Evolutionary conservation across 2,113 vertebrate genomes (phyloP).

Genomic region (Pterophyllum scalare): DNA sequence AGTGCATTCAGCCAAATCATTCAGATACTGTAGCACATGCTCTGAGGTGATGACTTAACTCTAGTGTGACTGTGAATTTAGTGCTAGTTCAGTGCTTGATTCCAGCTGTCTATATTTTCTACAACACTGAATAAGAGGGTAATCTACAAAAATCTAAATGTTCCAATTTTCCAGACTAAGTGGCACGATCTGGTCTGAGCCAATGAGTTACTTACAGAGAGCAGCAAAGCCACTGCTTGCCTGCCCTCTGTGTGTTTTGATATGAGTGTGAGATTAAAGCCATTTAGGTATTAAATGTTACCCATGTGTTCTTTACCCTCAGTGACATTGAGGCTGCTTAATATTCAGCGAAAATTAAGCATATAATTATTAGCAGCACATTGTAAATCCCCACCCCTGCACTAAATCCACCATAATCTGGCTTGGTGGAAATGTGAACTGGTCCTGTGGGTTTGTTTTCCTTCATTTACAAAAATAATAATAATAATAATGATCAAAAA

Average conservation of each 20-base stretch:
- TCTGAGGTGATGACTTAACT: background rate
- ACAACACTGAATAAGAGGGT: background rate
- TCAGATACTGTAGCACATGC: background rate
- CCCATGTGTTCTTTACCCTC: conserved; percentile 42
- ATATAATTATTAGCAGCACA: conserved; percentile 75
- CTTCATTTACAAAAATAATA: background rate
- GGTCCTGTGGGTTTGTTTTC: conserved; percentile 51
- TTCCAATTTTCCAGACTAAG: conserved; percentile 5
- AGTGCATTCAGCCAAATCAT: background rate
- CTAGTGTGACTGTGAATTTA: background rate
- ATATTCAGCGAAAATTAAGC: conserved; percentile 75
- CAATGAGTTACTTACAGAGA: background rate
- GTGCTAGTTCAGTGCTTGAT: background rate
- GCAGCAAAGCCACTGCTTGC: conserved; percentile 3
- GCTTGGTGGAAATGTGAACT: conserved; percentile 74
- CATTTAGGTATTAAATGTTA: conserved; percentile 31
- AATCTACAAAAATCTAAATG: background rate
- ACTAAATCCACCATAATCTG: conserved; percentile 72
- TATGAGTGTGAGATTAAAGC: conserved; percentile 25
- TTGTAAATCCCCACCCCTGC: conserved; percentile 72
- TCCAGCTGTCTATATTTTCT: background rate
- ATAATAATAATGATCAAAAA: too few relatives aligned
- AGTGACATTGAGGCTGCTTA: conserved; percentile 70
- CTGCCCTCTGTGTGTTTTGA: conserved; percentile 8
- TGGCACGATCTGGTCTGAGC: conserved; percentile 15